Conservation (phyloP, 53 echinoderm and acorn worm genomes). For the Luidia sarsii region DNA sequence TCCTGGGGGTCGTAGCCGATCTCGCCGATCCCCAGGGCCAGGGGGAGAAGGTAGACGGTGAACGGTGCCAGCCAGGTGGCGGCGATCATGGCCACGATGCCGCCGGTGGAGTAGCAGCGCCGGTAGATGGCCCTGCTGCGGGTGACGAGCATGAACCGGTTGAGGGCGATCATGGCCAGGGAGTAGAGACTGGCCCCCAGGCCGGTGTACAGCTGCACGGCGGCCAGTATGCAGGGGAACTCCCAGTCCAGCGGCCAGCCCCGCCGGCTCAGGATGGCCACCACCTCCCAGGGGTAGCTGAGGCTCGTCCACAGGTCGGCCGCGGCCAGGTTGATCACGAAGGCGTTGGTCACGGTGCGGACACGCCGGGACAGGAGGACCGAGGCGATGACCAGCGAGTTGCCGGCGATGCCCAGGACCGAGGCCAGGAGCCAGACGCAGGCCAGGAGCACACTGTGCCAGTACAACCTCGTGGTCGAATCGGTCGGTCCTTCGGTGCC, state of each 20-base stretch:
- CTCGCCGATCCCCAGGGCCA: constrained; percentile 4
- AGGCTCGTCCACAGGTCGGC: constrained; percentile 50
- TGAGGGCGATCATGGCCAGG: constrained; percentile 21
- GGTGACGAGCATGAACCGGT: constrained; percentile 31
- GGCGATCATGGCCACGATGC: constrained; percentile 36
- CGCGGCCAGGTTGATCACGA: constrained; percentile 48
- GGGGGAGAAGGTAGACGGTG: constrained; percentile 24
- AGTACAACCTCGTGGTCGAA: no score
- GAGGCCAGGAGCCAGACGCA: constrained; percentile 7
- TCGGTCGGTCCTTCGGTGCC: no score
- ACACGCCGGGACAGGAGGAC: constrained; percentile 35
- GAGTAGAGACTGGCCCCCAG: constrained; percentile 29
- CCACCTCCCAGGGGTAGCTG: constrained; percentile 33
- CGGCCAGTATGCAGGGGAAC: constrained; percentile 17
- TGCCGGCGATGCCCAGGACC: constrained; percentile 27
- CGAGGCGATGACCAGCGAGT: constrained; percentile 36
- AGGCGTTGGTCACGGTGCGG: constrained; percentile 47
- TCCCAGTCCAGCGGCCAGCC: constrained; percentile 21
- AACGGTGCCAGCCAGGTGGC: constrained; percentile 25
- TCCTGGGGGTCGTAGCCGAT: constrained; percentile 35
- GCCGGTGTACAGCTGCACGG: constrained; percentile 46
- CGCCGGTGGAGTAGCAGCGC: constrained; percentile 11
- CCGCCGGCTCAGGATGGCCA: constrained; percentile 1
- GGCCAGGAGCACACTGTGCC: not conserved
- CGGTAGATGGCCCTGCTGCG: not conserved